Evolutionary conservation across 2,888 invertebrate genomes (phyloP), one percentile per base, ranked within the genome.

Genomic region (Piscicola geometra): DNA sequence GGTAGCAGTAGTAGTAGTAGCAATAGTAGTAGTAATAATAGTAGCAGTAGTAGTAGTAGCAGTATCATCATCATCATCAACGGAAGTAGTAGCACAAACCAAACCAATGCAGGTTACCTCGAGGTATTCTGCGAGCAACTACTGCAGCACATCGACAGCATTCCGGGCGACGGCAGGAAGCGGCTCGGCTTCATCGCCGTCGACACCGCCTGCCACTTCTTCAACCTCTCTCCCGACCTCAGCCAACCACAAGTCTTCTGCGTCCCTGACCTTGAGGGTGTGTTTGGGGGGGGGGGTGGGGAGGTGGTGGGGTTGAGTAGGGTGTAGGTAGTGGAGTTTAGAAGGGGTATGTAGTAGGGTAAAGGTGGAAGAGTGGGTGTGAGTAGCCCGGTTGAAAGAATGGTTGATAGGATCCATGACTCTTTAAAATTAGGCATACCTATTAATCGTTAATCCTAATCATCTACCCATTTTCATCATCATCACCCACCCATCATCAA

Each of bases 141-240:
- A 47, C 87, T 90, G 76, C 90, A 91, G 35, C 91, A 92, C 83
- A 86, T 99, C 79, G 91, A 92, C 74, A 90, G 91, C 83, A 87
- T 99, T 81, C 99, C 99, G 0, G 98, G 99, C 12, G 98, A 99
- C 85, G 90, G 92, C 30, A 89, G 98, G 76, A 94, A 95, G 15
- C 92, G 93, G 86, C 90, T 99, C 80, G 97, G 95, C 18, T 94
- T 99, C 86, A 89, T 99, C 75, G 93, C 95, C 30, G 95, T 90
- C 83, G 95, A 98, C 85, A 91, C 92, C 75, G 90, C 90, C 75
- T 89, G 99, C 76, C 97, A 98, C 86, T 99, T 95, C 86, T 99
- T 94, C 86, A 91, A 84, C 77, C 79, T 86, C 70, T 82, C 82
- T 3, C 83, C 83, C 73, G 84, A 83, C 3, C 81, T 83, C 15